A percentile compares a stretch with the other conserved stretches of the same genome.
These are phyloP conservation scores for Plecturocebus donacophilus DNA, from an alignment of 2,113 vertebrate genomes.

Conservation along the genomic window DNA sequence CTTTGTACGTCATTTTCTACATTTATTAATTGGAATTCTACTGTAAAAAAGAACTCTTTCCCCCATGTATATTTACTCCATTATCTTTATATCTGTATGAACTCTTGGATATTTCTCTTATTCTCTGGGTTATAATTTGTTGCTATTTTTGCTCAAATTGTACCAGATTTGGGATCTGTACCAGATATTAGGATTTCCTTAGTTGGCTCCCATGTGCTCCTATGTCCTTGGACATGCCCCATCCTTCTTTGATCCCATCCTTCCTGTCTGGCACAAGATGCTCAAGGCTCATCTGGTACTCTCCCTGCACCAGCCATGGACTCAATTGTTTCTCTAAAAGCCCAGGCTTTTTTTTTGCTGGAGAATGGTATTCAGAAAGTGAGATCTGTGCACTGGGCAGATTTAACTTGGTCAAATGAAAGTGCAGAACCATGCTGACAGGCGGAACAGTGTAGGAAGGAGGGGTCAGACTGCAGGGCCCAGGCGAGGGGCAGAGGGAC, in stretches of 20 bases:
- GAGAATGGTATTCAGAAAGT: background rate
- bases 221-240: background rate
- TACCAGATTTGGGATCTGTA: background rate
- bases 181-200: background rate
- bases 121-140: background rate
- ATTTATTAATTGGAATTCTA: background rate
- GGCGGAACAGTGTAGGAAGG: background rate
- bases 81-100: background rate
- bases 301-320: background rate
- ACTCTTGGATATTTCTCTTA: background rate
- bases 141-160: background rate
- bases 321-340: background rate
- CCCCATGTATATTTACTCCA: background rate
- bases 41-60: background rate
- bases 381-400: background rate
- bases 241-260: background rate
- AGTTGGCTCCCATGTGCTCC: background rate
- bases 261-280: background rate
- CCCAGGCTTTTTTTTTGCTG: background rate
- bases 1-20: background rate
- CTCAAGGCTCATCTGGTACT: background rate
- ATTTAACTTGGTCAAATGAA: background rate
- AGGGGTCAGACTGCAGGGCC: background rate
- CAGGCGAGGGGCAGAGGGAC: background rate
- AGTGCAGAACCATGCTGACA: background rate